Base-by-base conservation (phyloP, 2,797 vertebrate genomes). In the Gorsachius magnificus region DNA sequence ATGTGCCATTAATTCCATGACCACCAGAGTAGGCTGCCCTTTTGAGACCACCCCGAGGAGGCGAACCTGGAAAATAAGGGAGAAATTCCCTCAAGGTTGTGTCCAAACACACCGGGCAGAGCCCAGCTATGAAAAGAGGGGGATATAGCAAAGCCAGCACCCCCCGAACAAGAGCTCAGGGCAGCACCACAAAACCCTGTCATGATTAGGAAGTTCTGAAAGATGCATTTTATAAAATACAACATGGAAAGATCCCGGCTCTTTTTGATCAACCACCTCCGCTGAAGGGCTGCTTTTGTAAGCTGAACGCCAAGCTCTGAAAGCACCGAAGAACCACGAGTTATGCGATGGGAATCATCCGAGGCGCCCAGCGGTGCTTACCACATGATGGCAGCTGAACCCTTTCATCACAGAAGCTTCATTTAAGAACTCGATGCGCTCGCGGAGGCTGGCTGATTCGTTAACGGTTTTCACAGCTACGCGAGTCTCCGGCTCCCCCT, bases 381-480 rank as follows among this genome's bases (percentile, higher is more conserved):
- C 99, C 99, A 99, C 99, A 7, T 99, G 99, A 96, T 99, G 99
- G 97, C 99, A 99, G 98, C 96, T 99, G 98, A 99, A 99, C 5
- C 98, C 99, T 94, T 99, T 99, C 99, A 99, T 99, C 92, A 99
- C 99, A 0, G 99, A 99, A 21, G 99, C 99, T 93, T 99, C 99
- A 1, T 99, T 99, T 64, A 99, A 98, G 98, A 99, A 99, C 97
- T 99, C 99, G 1, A 99, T 99, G 87, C 99, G 98, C 97, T 99
- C 99, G 0, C 99, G 98, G 79, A 99, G 98, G 91, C 99, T 99
- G 93, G 99, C 99, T 0, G 99, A 98, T 69, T 99, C 99, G 4
- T 99, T 99, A 51, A 99, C 99, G 0, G 99, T 99, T 97, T 99
- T 99, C 91, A 99, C 99, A 0, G 99, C 99, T 20, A 99, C 99